These are phyloP conservation scores for Morelia viridis DNA, from an alignment of 2,797 vertebrate species.

Conservation along the genomic window DNA sequence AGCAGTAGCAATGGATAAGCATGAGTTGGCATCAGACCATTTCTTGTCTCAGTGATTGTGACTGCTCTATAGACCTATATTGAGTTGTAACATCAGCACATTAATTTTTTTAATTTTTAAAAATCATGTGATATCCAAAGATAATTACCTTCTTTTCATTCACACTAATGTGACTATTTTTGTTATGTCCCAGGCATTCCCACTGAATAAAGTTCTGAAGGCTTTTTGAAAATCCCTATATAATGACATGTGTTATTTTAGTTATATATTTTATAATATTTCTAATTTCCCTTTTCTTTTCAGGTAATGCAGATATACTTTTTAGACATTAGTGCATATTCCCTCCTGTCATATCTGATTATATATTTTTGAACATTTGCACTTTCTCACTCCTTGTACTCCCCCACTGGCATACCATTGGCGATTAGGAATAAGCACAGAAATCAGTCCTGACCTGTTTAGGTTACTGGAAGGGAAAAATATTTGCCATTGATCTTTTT, in stretches of 20 bases:
- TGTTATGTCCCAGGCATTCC: neutral
- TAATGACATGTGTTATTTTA: neutral
- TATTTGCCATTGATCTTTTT: conserved; percentile 14
- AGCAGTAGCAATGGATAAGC: neutral
- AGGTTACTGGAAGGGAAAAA: neutral
- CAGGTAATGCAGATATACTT: conserved; percentile 4
- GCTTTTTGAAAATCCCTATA: neutral
- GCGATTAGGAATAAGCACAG: neutral
- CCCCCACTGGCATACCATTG: neutral
- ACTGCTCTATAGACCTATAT: neutral
- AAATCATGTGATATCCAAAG: neutral
- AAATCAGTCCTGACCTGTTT: neutral
- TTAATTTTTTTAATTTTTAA: neutral
- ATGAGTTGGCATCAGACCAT: neutral
- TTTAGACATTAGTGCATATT: neutral
- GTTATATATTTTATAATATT: neutral
- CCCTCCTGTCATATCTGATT: neutral
- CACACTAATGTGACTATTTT: neutral
- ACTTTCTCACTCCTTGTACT: neutral
- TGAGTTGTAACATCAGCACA: neutral
- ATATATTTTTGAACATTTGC: neutral
- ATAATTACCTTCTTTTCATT: neutral
- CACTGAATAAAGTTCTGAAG: neutral
- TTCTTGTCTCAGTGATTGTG: neutral
- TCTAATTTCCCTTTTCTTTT: conserved; percentile 25